These are phyloP conservation scores for Arothron firmamentum DNA, from an alignment of 2,113 vertebrate species.

Conservation along the genomic window DNA sequence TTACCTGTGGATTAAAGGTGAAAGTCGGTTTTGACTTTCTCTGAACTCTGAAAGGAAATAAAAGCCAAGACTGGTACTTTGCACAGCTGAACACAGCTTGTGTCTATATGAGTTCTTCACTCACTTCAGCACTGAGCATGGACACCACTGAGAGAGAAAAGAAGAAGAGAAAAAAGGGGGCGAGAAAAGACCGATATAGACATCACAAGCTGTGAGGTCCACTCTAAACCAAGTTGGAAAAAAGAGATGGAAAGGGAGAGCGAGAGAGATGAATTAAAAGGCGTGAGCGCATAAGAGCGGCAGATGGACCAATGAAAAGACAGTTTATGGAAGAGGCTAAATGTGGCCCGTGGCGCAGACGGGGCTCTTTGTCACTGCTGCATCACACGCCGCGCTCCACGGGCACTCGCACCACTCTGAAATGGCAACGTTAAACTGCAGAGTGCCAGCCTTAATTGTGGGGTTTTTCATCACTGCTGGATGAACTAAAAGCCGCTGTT, in stretches of 20 bases:
- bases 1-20: too few species aligned
- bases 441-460: slow-evolving; percentile 47
- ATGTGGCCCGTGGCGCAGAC: slow-evolving; percentile 38
- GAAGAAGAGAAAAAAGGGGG: slow-evolving; percentile 8
- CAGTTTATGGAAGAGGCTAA: slow-evolving; percentile 37
- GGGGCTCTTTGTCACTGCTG: slow-evolving; percentile 26
- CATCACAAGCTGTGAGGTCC: slow-evolving; percentile 66
- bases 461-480: slow-evolving; percentile 35
- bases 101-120: slow-evolving; percentile 35
- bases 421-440: slow-evolving; percentile 42
- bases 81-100: slow-evolving; percentile 29
- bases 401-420: slow-evolving; percentile 33
- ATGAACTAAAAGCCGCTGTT: slow-evolving; percentile 30
- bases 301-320: slow-evolving; percentile 47
- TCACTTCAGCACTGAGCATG: slow-evolving; percentile 44
- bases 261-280: slow-evolving; percentile 20
- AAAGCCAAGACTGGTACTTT: slow-evolving; percentile 7
- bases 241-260: slow-evolving; percentile 14
- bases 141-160: not conserved
- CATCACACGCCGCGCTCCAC: slow-evolving; percentile 14
- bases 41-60: slow-evolving; percentile 17
- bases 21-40: slow-evolving; percentile 24
- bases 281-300: slow-evolving; percentile 37
- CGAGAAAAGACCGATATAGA: slow-evolving; percentile 57
- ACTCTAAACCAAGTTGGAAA: slow-evolving; percentile 39